Evolutionary conservation across 2,797 vertebrate genomes (phyloP).

Genomic region (Xiphorhynchus erythropygius): DNA sequence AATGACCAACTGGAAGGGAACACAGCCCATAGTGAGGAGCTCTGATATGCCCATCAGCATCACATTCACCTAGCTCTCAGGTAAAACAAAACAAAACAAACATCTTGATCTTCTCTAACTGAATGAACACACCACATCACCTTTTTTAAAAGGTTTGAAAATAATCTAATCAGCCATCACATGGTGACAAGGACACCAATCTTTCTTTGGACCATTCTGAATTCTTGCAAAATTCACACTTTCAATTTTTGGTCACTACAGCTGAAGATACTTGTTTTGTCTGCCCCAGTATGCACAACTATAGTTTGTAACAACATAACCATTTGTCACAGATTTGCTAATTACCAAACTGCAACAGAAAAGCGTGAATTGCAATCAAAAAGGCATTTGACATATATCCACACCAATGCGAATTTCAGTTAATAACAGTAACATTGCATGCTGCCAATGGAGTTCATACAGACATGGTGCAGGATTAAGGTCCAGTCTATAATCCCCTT

Average conservation of each 20-base stretch:
- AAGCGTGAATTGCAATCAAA: constrained; percentile 1
- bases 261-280: constrained; percentile 18
- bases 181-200: neutral
- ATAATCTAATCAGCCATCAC: neutral
- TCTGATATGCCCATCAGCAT: neutral
- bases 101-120: neutral
- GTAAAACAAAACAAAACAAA: neutral
- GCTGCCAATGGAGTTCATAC: neutral
- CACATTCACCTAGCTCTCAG: neutral
- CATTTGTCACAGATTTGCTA: neutral
- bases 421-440: neutral
- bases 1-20: neutral
- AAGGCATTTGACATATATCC: neutral
- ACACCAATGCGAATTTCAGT: neutral
- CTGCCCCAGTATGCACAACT: neutral
- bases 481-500: neutral
- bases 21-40: neutral
- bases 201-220: neutral
- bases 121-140: neutral
- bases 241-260: neutral
- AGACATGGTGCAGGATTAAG: neutral
- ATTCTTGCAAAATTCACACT: neutral
- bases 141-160: neutral
- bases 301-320: neutral
- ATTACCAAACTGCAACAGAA: neutral